Evolutionary conservation across 2,113 vertebrate genomes (phyloP), one percentile per base, ranked within the genome.

Genomic region (Diadophis punctatus): DNA sequence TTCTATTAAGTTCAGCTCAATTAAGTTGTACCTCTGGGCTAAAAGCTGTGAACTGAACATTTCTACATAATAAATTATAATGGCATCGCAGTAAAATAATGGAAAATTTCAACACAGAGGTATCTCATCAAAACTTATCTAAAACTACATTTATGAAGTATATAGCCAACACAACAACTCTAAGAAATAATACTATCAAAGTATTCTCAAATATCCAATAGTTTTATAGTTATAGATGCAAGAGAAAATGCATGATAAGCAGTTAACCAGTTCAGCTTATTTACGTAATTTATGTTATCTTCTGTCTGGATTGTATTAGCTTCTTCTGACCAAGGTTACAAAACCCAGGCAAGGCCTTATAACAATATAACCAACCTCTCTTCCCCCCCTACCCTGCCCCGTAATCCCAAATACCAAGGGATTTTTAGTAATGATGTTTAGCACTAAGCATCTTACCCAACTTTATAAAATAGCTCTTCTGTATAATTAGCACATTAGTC

Each of bases 401-500:
- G 96, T 95, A 96, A 94, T 94, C 94, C 94, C 93, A 96, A 97
- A 97, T 96, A 97, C 89, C 94, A 94, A 96, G 97, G 90, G 97
- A 97, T 98, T 97, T 97, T 97, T 97, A 97, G 97, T 96, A 94
- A 90, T 94, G 91, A 95, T 97, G 96, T 96, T 98, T 97, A 97
- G 93, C 94, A 97, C 91, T 94, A 94, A 97, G 94, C 68, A 97
- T 92, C 90, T 46, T 55, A 94, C 94, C 92, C 95, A 98, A 97
- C 97, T 97, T 97, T 97, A 95, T 96, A 97, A 97, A 96, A 97
- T 96, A 84, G 97, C 93, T 97, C 93, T 93, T 97, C 96, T 96
- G 94, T 95, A 97, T 97, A 97, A 98, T 98, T 97, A 98, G 95
- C 96, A 97, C 96, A 97, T 98, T 97, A 97, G 97, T 97, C 96